Evolutionary conservation across 2,888 invertebrate genomes (phyloP).

Genomic region (Ormyrus thymus): DNA sequence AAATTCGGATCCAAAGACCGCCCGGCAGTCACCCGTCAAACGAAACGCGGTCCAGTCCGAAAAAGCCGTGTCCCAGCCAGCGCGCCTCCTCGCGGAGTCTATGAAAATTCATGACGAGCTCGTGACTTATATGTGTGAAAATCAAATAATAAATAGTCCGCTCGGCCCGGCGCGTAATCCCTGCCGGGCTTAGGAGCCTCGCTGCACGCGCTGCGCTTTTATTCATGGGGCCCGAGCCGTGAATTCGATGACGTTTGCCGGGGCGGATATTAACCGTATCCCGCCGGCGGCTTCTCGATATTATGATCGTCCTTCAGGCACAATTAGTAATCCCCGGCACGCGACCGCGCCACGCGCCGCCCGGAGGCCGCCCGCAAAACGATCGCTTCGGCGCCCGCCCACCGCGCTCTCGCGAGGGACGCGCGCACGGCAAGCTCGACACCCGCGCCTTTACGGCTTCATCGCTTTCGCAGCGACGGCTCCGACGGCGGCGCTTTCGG

Average conservation of each 20-base stretch:
- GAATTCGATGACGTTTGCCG: constrained; percentile 69
- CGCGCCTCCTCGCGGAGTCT: background rate
- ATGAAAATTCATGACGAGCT: constrained; percentile 52
- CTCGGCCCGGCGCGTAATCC: constrained; percentile 38
- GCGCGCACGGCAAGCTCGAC: too few relatives aligned
- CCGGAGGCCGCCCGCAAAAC: background rate
- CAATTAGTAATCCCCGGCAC: constrained; percentile 73
- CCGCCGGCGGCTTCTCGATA: constrained; percentile 66
- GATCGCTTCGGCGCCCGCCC: constrained; percentile 8
- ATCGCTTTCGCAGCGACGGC: too few relatives aligned
- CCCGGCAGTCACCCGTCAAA: too few relatives aligned
- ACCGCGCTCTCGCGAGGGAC: background rate
- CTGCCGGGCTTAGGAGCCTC: constrained; percentile 4
- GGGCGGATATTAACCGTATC: constrained; percentile 72
- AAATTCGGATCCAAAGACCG: too few relatives aligned
- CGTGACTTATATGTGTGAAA: constrained; percentile 67
- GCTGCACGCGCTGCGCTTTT: constrained; percentile 45
- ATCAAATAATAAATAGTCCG: constrained; percentile 65
- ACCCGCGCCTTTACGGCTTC: too few relatives aligned
- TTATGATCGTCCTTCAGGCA: constrained; percentile 70
- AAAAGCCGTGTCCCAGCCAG: too few relatives aligned
- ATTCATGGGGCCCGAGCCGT: constrained; percentile 58
- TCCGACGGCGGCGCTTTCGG: too few relatives aligned
- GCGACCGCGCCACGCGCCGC: constrained; percentile 60
- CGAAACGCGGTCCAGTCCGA: too few relatives aligned